Evolutionary conservation across 1,140 invertebrate genomes (phyloP).

Genomic region (Lepidurus packardi): DNA sequence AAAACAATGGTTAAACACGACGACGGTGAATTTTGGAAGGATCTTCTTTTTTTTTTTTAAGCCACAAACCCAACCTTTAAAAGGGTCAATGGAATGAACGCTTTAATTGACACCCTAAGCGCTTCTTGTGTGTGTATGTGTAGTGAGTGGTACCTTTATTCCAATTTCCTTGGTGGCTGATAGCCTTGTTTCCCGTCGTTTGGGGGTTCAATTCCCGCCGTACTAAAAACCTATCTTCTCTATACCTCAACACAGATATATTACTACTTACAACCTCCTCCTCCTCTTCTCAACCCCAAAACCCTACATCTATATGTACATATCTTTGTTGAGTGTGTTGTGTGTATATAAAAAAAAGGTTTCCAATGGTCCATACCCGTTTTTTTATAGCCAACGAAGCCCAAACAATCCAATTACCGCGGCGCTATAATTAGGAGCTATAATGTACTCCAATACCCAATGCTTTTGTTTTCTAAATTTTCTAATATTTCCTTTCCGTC

Average conservation of each 20-base stretch:
- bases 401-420: conserved; percentile 18
- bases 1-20: background rate
- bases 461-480: background rate
- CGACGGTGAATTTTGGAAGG: background rate
- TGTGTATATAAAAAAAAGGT: background rate
- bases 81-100: conserved; percentile 16
- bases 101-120: conserved; percentile 21
- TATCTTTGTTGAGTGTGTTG: background rate
- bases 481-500: background rate
- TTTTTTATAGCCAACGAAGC: conserved; percentile 8
- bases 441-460: conserved; percentile 16
- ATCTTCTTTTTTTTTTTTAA: background rate
- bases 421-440: conserved; percentile 19
- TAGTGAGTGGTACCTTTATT: background rate
- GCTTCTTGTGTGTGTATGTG: background rate
- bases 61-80: background rate
- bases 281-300: background rate
- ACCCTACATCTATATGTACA: background rate
- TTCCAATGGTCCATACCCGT: conserved; percentile 9
- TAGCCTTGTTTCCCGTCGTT: conserved; percentile 17
- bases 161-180: background rate
- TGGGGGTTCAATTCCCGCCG: background rate
- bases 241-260: too few relatives aligned
- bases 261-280: too few relatives aligned
- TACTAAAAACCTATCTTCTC: background rate